Evolutionary conservation across 2,113 vertebrate genomes (phyloP).

Genomic region (Tupaia chinensis): DNA sequence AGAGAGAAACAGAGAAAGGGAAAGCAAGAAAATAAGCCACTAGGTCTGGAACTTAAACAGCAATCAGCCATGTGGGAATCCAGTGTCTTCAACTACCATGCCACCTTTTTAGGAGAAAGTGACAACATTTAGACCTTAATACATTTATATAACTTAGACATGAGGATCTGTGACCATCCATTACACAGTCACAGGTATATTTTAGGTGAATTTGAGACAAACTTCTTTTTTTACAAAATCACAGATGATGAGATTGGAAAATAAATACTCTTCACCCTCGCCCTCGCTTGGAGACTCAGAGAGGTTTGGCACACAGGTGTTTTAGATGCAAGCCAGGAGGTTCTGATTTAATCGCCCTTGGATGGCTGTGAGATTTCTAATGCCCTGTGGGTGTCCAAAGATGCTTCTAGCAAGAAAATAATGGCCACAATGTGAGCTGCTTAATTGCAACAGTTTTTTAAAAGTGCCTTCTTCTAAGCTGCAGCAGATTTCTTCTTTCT

Average conservation of each 20-base stretch:
- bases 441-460: not conserved
- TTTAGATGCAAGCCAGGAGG: not conserved
- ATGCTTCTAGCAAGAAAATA: not conserved
- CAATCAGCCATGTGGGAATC: too few relatives aligned
- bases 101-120: not conserved
- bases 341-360: not conserved
- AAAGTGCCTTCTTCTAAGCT: not conserved
- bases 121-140: slow-evolving; percentile 11
- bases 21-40: too few relatives aligned
- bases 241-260: slow-evolving; percentile 8
- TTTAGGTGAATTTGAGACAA: not conserved
- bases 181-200: not conserved
- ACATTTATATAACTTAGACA: slow-evolving; percentile 13
- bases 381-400: too few relatives aligned
- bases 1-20: too few relatives aligned
- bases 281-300: not conserved
- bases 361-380: not conserved
- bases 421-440: not conserved
- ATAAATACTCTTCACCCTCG: not conserved
- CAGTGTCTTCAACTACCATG: too few relatives aligned
- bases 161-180: slow-evolving; percentile 17
- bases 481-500: not conserved
- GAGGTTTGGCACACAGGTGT: not conserved
- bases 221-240: slow-evolving; percentile 31
- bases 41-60: too few relatives aligned